These are phyloP conservation scores for Leptodactylus fuscus DNA, from an alignment of 2,113 vertebrate species.

Conservation along the genomic window DNA sequence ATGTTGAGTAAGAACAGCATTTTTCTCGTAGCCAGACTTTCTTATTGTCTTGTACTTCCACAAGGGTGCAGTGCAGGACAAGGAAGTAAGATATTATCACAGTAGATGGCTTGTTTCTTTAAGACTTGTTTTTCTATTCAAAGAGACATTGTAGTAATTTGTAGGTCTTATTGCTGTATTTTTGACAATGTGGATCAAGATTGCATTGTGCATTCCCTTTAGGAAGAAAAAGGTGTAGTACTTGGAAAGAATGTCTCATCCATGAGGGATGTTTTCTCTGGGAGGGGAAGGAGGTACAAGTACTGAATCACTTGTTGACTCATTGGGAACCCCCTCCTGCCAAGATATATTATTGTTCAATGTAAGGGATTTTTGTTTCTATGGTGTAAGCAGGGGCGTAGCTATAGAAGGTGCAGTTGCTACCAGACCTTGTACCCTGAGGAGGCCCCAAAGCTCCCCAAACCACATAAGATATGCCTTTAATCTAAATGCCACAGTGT, in stretches of 20 bases:
- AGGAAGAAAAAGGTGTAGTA: conserved; percentile 25
- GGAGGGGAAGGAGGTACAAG: background rate
- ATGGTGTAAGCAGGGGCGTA: no score
- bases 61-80: background rate
- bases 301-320: conserved; percentile 44
- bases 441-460: no score
- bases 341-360: background rate
- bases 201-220: background rate
- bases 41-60: background rate
- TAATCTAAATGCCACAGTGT: no score
- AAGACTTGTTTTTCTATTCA: background rate
- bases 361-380: background rate
- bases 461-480: no score
- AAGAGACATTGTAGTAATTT: background rate
- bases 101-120: background rate
- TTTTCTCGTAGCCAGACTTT: background rate
- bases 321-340: conserved; percentile 23
- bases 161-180: background rate
- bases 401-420: no score
- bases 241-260: conserved; percentile 40
- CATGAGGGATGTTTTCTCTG: conserved; percentile 1
- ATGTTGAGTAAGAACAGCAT: background rate
- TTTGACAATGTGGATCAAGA: background rate
- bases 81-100: background rate
- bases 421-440: no score